These are phyloP conservation scores for Tetraodon nigroviridis DNA, from an alignment of 2,113 vertebrate species.

Conservation along the genomic window DNA sequence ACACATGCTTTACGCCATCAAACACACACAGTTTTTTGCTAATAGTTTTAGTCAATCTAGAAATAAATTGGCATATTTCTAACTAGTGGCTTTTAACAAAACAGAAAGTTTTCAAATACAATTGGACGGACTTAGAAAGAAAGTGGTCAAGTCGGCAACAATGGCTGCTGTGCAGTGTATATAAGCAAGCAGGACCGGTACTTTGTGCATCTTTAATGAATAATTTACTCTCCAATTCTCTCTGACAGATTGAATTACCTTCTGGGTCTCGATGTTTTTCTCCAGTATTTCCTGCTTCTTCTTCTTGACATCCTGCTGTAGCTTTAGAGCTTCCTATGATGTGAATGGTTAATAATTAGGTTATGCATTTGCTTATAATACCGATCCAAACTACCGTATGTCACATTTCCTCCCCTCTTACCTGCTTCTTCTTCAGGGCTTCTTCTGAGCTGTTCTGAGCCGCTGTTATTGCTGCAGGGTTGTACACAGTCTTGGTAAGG, in stretches of 20 bases:
- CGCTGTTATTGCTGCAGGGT: slow-evolving; percentile 89
- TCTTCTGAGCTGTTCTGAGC: slow-evolving; percentile 88
- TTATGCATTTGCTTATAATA: neutral
- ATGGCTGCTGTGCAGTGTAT: neutral
- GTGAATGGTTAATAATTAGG: neutral
- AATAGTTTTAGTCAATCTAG: too few relatives aligned
- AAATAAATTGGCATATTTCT: too few relatives aligned
- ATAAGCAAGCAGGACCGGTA: neutral
- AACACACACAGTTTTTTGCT: too few relatives aligned
- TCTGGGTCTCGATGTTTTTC: slow-evolving; percentile 98
- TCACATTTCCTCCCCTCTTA: slow-evolving; percentile 54
- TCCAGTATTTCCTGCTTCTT: slow-evolving; percentile 98
- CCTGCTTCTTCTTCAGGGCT: slow-evolving; percentile 92
- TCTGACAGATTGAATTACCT: slow-evolving; percentile 70
- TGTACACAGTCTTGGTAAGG: slow-evolving; percentile 97
- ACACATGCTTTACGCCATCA: too few relatives aligned
- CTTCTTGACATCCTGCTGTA: slow-evolving; percentile 94
- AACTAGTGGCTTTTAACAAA: too few relatives aligned
- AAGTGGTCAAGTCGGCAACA: too few relatives aligned
- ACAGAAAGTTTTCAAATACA: too few relatives aligned
- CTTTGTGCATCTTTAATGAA: too few relatives aligned
- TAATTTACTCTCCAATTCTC: neutral
- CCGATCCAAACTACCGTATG: neutral
- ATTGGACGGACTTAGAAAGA: too few relatives aligned
- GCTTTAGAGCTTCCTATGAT: slow-evolving; percentile 84